Evolutionary conservation across 2,797 vertebrate species (phyloP).

Genomic region (Pelochelys cantorii): DNA sequence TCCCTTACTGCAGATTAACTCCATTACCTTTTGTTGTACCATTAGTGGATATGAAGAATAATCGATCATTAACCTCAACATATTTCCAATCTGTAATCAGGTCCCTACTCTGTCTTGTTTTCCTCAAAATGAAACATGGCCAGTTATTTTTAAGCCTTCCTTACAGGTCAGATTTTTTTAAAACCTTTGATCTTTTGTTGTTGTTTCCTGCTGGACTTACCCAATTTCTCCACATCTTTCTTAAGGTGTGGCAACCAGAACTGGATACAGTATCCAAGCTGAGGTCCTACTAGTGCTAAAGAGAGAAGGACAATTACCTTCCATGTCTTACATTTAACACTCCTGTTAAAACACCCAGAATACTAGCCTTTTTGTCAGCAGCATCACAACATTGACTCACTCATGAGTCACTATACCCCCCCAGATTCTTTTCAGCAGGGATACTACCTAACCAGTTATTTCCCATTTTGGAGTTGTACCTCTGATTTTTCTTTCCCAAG

Average conservation of each 20-base stretch:
- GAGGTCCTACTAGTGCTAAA: neutral
- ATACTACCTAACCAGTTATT: neutral
- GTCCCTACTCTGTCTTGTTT: neutral
- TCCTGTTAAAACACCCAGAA: neutral
- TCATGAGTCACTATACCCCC: neutral
- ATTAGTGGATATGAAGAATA: neutral
- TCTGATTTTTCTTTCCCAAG: neutral
- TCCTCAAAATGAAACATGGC: neutral
- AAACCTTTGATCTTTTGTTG: neutral
- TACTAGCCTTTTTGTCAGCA: neutral
- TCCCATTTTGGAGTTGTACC: neutral
- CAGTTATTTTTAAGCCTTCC: neutral
- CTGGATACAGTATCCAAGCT: neutral
- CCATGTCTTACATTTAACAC: neutral
- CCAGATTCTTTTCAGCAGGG: neutral
- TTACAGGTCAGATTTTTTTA: neutral
- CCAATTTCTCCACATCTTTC: neutral
- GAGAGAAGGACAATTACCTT: neutral
- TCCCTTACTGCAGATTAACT: neutral
- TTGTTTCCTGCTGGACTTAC: neutral
- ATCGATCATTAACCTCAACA: neutral
- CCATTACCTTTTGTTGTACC: neutral
- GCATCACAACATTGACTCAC: neutral
- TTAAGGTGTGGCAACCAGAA: neutral
- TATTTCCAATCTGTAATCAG: neutral